Conservation (phyloP, 1,140 invertebrate genomes). For the Protaetia brevitarsis region DNA sequence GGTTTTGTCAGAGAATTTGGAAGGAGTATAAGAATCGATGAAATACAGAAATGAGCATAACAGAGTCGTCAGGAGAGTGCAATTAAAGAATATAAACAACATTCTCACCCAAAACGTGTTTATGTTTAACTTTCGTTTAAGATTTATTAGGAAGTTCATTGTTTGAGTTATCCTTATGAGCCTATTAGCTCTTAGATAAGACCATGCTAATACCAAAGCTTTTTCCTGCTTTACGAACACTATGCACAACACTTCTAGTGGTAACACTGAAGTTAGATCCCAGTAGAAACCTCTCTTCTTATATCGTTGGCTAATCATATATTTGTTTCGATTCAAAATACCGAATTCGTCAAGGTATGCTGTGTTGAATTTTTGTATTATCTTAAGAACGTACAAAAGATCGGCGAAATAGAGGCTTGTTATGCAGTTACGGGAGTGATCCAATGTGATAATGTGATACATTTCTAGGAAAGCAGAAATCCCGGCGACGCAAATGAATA, state of each 20-base stretch:
- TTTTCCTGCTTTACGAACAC: neutral
- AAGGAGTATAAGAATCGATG: neutral
- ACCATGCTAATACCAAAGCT: neutral
- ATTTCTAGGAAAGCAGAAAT: neutral
- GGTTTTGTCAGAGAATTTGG: neutral
- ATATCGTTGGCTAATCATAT: constrained; percentile 22
- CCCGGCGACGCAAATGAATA: neutral
- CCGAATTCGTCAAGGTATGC: constrained; percentile 31
- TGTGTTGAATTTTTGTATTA: constrained; percentile 28
- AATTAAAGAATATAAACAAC: neutral
- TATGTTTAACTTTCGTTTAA: constrained; percentile 1
- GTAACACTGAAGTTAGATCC: constrained; percentile 24
- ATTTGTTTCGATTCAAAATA: constrained; percentile 21
- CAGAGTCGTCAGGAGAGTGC: neutral
- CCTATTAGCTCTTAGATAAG: neutral
- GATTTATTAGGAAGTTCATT: neutral
- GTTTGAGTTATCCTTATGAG: neutral
- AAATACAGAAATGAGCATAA: constrained; percentile 2
- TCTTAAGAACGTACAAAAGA: constrained; percentile 20
- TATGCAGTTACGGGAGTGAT: neutral
- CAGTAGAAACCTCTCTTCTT: constrained; percentile 25
- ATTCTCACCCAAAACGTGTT: neutral
- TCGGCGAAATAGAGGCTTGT: constrained; percentile 21
- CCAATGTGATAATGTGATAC: constrained; percentile 3
- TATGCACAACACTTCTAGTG: constrained; percentile 22